Evolutionary conservation across 2,888 invertebrate species (phyloP), one percentile per base, ranked within the genome.

Genomic region (Saturnia pavonia): DNA sequence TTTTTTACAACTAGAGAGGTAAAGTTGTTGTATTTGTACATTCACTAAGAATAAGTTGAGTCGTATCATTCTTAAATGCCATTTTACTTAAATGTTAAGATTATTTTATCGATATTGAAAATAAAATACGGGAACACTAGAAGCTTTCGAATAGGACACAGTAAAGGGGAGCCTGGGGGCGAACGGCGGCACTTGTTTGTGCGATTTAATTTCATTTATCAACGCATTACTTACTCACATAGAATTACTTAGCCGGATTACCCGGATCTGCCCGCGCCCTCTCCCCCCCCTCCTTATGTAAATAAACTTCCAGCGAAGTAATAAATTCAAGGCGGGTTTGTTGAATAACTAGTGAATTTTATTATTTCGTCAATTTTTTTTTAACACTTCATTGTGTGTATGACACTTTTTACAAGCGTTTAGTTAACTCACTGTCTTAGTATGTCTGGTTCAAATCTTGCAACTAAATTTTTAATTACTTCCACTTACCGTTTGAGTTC

Each of bases 191-290:
- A 91, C 91, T 93, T 93, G 93, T 94, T 94, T 94, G 92, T 92
- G 92, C 92, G 92, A 94, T 94, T 94, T 94, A 94, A 94, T 94
- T 94, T 92, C 93, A 94, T 94, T 94, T 93, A 94, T 94, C 93
- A 94, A 85, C 92, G 93, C 92, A 94, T 94, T 94, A 93, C 92
- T 92, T 92, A 91, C 93, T 88, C 87, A 87, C 89, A 89, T 88
- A 87, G 93, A 91, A 92, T 92, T 92, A 92, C 93, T 93, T 93
- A 92, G 83, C 86, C 82, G 91, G 93, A 93, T 94, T 92, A 94
- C 90, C 82, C 85, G 80, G 80, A 84, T 83, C 85, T 81, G 82
- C 87, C 84, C 82, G 78, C 78, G 82, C 74, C 74, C 78, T 75
- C 72, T 70, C 68, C 71, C 79, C 76, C 79, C 34, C 79, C 76